phyloP scores from a whole-genome alignment of 2,888 invertebrate species.

The Taenaris catops region DNA sequence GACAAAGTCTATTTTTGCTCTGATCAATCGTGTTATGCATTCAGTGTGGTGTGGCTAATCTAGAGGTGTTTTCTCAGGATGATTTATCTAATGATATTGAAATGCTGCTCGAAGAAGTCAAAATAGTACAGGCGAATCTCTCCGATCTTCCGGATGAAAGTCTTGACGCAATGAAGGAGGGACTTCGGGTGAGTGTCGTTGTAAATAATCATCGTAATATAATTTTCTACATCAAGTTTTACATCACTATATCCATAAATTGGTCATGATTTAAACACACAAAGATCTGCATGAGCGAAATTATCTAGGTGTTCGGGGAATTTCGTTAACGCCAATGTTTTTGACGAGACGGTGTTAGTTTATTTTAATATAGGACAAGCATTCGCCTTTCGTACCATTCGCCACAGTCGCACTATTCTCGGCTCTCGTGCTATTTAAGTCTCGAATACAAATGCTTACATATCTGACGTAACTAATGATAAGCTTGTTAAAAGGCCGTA shows the following conservation, averaged over 20 bases:
- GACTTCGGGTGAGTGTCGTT: constrained; percentile 83
- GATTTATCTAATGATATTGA: constrained; percentile 84
- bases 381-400: constrained; percentile 23
- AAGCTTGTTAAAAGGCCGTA: too few species aligned
- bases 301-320: too few species aligned
- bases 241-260: too few species aligned
- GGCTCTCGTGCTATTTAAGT: constrained; percentile 25
- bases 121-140: constrained; percentile 83
- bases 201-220: constrained; percentile 31
- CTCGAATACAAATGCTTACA: constrained; percentile 21
- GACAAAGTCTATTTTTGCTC: constrained; percentile 22
- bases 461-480: constrained; percentile 17
- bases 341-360: constrained; percentile 6
- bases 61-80: constrained; percentile 78
- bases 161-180: constrained; percentile 85
- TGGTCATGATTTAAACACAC: too few species aligned
- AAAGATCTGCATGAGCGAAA: too few species aligned
- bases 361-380: constrained; percentile 37
- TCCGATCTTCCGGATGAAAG: constrained; percentile 85
- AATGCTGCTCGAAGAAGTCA: constrained; percentile 84
- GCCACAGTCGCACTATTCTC: constrained; percentile 30
- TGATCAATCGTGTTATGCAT: constrained; percentile 5
- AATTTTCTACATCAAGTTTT: too few species aligned
- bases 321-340: constrained; percentile 5
- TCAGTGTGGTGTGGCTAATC: constrained; percentile 46